These are phyloP conservation scores for Holocentrus rufus DNA, from an alignment of 2,797 vertebrate species.

Conservation along the genomic window DNA sequence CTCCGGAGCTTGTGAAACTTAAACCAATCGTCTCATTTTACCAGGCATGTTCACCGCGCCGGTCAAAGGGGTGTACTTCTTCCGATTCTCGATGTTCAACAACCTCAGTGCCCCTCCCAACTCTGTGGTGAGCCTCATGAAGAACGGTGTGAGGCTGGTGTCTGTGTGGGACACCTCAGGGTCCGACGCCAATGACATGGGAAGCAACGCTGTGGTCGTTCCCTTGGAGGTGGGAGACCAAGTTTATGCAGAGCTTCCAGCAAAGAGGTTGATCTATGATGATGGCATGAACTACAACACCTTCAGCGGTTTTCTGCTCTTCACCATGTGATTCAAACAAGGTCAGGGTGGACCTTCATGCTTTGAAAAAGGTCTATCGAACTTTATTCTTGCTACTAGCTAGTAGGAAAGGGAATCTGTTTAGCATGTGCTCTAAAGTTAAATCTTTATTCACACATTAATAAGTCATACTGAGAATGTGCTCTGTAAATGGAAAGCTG, in stretches of 20 bases:
- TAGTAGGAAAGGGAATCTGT: neutral
- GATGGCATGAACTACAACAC: constrained; percentile 69
- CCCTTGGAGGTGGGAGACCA: constrained; percentile 64
- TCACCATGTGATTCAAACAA: constrained; percentile 31
- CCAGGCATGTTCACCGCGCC: constrained; percentile 65
- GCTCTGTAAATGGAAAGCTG: neutral
- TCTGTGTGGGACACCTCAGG: constrained; percentile 59
- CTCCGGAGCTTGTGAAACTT: neutral
- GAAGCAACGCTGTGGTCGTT: constrained; percentile 69
- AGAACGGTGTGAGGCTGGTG: constrained; percentile 46
- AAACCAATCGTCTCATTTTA: neutral
- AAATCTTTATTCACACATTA: neutral
- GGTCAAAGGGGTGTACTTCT: constrained; percentile 66
- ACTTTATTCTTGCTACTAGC: neutral
- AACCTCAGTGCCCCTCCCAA: constrained; percentile 43
- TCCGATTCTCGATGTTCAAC: constrained; percentile 69
- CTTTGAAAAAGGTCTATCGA: neutral
- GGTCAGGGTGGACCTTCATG: neutral
- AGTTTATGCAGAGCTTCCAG: constrained; percentile 54
- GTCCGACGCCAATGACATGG: constrained; percentile 49
- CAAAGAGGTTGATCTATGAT: constrained; percentile 53
- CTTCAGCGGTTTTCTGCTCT: constrained; percentile 72
- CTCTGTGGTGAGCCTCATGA: constrained; percentile 65
- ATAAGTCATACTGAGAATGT: neutral
- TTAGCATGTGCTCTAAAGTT: neutral